Evolutionary conservation across 1,140 invertebrate genomes (phyloP), one percentile per base, ranked within the genome.

Genomic region (Calliopsis andreniformis): DNA sequence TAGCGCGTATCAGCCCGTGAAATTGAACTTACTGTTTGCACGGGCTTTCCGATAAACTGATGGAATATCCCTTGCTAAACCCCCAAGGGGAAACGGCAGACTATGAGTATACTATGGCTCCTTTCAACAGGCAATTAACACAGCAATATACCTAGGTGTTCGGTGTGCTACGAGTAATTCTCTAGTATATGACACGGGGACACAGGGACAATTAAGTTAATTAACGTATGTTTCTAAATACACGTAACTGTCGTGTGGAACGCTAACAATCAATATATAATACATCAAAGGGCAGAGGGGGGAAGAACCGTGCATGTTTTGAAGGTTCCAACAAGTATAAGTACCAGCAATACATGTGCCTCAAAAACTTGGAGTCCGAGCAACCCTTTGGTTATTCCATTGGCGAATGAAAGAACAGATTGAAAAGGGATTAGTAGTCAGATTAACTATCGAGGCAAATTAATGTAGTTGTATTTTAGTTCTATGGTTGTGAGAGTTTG

Each of bases 91-190:
- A 39, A 42, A 72, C 43, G 30, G 12, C 25, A 51, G 69, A 39
- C 69, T 72, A 51, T 72, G 35, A 49, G 45, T 18, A 64, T 63
- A 72, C 69, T 72, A 72, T 72, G 25, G 69, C 59, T 23, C 69
- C 69, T 72, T 64, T 72, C 69, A 64, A 72, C 69, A 72, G 59
- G 69, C 69, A 72, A 72, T 72, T 72, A 72, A 72, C 55, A 70
- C 69, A 72, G 59, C 69, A 64, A 42, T 72, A 42, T 64, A 72
- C 45, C 59, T 72, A 72, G 59, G 47, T 42, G 25, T 53, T 64
- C 59, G 32, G 18, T 42, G 18, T 42, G 59, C 59, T 72, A 72
- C 69, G 23, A 63, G 25, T 71, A 53, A 72, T 64, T 64, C 59
- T 72, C 69, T 72, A 72, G 53, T n/a, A 18, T 63, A 53, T 64